Evolutionary conservation across 2,113 vertebrate species (phyloP).

Genomic region (western clawed frog (Xenopus tropicalis)): UCB_Xtro_10.0 CM004451.2:62701501-62702000

Average conservation of each 20-base stretch:
- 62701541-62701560: constrained; percentile 67
- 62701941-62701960: too few relatives aligned
- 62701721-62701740: background rate
- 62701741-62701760: background rate
- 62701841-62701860: background rate
- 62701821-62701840: background rate
- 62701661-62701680: background rate
- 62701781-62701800: background rate
- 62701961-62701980: background rate
- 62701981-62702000: too few relatives aligned
- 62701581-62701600: constrained; percentile 43
- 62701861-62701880: background rate
- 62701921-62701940: background rate
- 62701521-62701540: constrained; percentile 70
- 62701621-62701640: constrained; percentile 42
- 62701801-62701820: background rate
- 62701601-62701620: constrained; percentile 53
- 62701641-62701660: background rate
- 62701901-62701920: background rate
- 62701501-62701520: constrained; percentile 87
- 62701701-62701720: too few relatives aligned
- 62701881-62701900: background rate
- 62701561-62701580: constrained; percentile 80
- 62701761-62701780: background rate
- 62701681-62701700: background rate